Base-by-base conservation (phyloP, 2,888 invertebrate genomes). In the Agonopterix heracliana region DNA sequence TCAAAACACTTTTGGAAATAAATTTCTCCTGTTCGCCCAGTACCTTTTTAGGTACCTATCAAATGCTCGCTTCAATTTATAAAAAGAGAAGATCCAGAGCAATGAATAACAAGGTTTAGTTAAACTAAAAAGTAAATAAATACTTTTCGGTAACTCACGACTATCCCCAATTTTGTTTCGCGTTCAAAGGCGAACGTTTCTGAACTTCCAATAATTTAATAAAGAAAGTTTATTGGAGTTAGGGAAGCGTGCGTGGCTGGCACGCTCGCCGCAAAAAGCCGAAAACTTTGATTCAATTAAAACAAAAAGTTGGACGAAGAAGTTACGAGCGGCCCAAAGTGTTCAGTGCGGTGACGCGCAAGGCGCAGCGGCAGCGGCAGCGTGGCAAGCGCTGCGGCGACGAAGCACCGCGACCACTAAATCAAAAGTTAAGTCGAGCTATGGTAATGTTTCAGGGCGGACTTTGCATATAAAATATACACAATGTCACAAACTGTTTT, bases 221-320 rank as follows among this genome's bases (percentile, higher is more conserved):
- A 88, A 86, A 82, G 83, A 86, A 88, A 87, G 80, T 88, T 87
- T 80, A 71, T 71, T 64, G 67, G 62, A 70, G 71, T 70, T 68
- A 60, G 75, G 73, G 69, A 75, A 79, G 80, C 86, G 86, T 87
- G 84, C 87, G 84, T 86, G 84, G 82, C 77, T 81, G 81, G 81
- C 78, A 79, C 76, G 81, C 81, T 82, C 74, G 78, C 86, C 87
- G 75, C 87, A 87, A 86, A 86, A 87, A 87, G 83, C 86, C 82
- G 81, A 85, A 84, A 85, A 85, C 85, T 86, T 84, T 82, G 81
- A 87, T 87, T 87, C 85, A 87, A 88, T 87, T 86, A 88, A 84
- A 86, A 84, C 81, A 76, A 74, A 80, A 85, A 85, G 80, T 87
- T 83, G 70, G 68, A 71, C 64, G 74, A 80, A 85, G 82, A 86